A percentile compares a stretch with the other conserved stretches of the same genome.
Evolutionary conservation across 2,113 vertebrate species (phyloP).

Genomic region (Excalfactoria chinensis): DNA sequence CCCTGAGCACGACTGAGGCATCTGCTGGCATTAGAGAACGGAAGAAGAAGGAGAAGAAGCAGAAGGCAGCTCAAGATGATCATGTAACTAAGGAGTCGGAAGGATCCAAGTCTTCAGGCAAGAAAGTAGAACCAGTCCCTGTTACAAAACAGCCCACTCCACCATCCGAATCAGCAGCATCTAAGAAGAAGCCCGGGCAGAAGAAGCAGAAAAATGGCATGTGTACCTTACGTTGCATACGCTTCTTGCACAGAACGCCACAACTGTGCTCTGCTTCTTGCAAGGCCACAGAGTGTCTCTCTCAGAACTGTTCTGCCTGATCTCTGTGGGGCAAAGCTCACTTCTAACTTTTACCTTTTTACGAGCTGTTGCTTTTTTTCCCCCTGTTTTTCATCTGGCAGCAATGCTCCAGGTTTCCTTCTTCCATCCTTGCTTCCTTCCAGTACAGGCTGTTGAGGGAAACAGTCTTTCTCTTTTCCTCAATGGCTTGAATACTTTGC

Average conservation of each 20-base stretch:
- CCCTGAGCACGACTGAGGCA: slow-evolving; percentile 72
- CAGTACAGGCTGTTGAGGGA: background rate
- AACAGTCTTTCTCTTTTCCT: slow-evolving; percentile 4
- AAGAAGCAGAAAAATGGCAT: slow-evolving; percentile 92
- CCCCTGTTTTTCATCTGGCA: slow-evolving; percentile 21
- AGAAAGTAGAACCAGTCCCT: slow-evolving; percentile 81
- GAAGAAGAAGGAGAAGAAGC: slow-evolving; percentile 95
- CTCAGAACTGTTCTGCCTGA: slow-evolving; percentile 40
- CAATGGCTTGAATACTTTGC: background rate
- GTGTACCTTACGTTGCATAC: slow-evolving; percentile 77
- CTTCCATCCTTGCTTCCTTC: background rate
- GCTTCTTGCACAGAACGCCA: slow-evolving; percentile 74
- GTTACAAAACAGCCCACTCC: slow-evolving; percentile 87
- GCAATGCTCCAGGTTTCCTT: slow-evolving; percentile 52
- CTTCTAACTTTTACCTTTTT: slow-evolving; percentile 47
- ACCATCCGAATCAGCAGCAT: slow-evolving; percentile 76
- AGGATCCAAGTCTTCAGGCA: slow-evolving; percentile 84
- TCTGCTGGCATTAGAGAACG: slow-evolving; percentile 83
- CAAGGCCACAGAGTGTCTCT: slow-evolving; percentile 62
- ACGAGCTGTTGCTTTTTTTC: background rate
- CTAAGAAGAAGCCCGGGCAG: slow-evolving; percentile 86
- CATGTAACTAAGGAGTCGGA: slow-evolving; percentile 82
- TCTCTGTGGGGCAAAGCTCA: slow-evolving; percentile 13
- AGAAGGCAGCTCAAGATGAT: slow-evolving; percentile 73
- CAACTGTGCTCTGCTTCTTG: slow-evolving; percentile 59